A percentile compares a stretch with the other conserved stretches of the same genome.
Conservation (phyloP, 2,888 invertebrate genomes). For the Thecophora atra region DNA sequence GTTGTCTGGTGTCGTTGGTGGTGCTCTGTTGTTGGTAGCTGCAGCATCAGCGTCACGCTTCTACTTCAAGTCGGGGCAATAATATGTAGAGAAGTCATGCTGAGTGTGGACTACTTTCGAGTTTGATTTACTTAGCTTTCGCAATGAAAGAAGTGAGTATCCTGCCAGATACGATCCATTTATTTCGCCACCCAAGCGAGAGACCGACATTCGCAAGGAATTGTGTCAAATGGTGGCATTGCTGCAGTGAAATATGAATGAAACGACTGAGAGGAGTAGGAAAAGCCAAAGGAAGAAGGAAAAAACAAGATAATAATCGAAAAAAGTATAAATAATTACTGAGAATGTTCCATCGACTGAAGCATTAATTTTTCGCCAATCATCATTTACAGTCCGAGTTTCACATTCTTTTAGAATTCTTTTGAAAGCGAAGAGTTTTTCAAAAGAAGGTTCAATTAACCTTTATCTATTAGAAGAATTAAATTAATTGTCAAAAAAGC, state of each 20-base stretch:
- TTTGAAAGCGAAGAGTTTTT: too few species aligned
- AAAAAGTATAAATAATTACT: too few species aligned
- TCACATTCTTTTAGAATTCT: too few species aligned
- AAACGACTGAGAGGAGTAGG: neutral
- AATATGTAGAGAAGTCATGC: neutral
- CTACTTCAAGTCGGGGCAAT: neutral
- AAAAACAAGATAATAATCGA: too few species aligned
- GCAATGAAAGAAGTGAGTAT: neutral
- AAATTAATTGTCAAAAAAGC: too few species aligned
- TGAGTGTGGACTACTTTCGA: conserved; percentile 3
- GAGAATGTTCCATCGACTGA: too few species aligned
- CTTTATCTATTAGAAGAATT: too few species aligned
- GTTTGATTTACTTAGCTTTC: conserved; percentile 16
- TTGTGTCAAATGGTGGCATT: conserved; percentile 7
- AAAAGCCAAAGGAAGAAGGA: neutral
- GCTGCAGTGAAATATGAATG: neutral
- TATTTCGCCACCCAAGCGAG: neutral
- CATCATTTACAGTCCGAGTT: too few species aligned
- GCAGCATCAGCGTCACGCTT: neutral
- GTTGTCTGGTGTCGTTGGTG: neutral
- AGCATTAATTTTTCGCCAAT: too few species aligned
- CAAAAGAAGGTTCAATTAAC: too few species aligned
- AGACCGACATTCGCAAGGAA: neutral
- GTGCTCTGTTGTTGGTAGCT: neutral
- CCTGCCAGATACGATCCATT: neutral